These are phyloP conservation scores for Teleopsis dalmanni DNA, from an alignment of 1,140 invertebrate genomes.

Conservation along the genomic window DNA sequence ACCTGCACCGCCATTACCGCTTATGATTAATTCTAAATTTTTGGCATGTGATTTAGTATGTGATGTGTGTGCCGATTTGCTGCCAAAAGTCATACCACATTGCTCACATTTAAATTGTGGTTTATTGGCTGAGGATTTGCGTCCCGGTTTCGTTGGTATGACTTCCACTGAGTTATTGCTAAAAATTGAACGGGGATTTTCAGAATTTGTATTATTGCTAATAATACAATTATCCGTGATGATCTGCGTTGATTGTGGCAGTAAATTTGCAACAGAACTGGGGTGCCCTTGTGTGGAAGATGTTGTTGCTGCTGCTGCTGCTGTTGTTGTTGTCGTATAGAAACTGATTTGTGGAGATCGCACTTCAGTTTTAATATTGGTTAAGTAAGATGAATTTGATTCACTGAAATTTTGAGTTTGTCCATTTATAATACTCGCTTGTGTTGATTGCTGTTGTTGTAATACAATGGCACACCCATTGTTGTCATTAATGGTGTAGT, in stretches of 20 bases:
- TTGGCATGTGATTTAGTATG: constrained; percentile 52
- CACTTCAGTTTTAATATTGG: constrained; percentile 8
- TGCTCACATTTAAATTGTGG: constrained; percentile 49
- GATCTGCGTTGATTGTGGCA: too few species aligned
- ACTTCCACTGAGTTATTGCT: too few species aligned
- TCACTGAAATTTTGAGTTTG: too few species aligned
- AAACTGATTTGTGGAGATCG: constrained; percentile 5
- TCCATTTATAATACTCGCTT: constrained; percentile 2
- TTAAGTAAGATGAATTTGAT: too few species aligned
- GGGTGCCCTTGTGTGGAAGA: too few species aligned
- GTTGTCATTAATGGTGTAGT: neutral
- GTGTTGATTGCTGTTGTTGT: neutral
- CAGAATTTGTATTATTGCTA: too few species aligned
- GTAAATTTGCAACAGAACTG: too few species aligned
- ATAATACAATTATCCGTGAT: too few species aligned
- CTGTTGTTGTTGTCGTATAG: constrained; percentile 5
- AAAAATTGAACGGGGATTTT: too few species aligned
- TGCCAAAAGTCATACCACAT: constrained; percentile 53
- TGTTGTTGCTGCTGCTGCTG: neutral
- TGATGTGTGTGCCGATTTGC: constrained; percentile 53
- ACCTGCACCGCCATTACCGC: neutral
- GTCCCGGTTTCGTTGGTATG: too few species aligned
- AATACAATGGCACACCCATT: neutral
- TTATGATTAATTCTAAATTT: constrained; percentile 17
- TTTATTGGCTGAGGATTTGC: constrained; percentile 27